Conservation (phyloP, 1,140 invertebrate species). For the Bombus balteatus region DNA sequence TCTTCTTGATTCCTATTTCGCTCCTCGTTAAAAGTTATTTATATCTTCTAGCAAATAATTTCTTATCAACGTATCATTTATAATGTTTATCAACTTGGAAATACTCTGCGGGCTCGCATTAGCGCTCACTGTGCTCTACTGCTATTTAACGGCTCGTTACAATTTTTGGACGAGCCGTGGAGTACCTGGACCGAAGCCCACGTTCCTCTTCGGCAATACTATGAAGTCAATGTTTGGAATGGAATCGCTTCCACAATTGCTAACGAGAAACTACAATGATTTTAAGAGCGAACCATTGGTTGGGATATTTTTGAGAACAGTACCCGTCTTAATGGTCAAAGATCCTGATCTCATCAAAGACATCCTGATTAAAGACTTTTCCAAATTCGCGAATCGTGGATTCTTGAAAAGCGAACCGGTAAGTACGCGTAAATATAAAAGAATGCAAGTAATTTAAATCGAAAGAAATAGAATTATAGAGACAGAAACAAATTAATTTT, state of each 20-base stretch:
- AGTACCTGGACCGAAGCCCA: slow-evolving; percentile 69
- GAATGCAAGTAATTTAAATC: too few species aligned
- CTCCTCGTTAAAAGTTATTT: background rate
- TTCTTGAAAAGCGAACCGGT: slow-evolving; percentile 53
- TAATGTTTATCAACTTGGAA: background rate
- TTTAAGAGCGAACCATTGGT: slow-evolving; percentile 75
- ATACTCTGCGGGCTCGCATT: background rate
- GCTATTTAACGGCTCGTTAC: slow-evolving; percentile 55
- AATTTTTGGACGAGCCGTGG: slow-evolving; percentile 74
- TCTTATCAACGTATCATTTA: background rate
- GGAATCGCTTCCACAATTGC: slow-evolving; percentile 36
- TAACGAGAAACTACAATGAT: slow-evolving; percentile 56
- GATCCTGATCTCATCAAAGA: slow-evolving; percentile 81
- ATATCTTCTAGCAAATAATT: background rate
- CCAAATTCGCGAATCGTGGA: slow-evolving; percentile 78
- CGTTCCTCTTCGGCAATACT: slow-evolving; percentile 71
- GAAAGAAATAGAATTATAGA: too few species aligned
- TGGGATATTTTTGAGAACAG: slow-evolving; percentile 77
- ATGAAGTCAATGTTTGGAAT: slow-evolving; percentile 52
- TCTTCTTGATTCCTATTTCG: too few species aligned
- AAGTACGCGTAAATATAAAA: slow-evolving; percentile 35
- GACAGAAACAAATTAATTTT: background rate
- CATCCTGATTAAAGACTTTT: slow-evolving; percentile 82
- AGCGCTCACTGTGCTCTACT: slow-evolving; percentile 53
- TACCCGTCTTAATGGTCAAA: slow-evolving; percentile 74